phyloP scores from a whole-genome alignment of 2,797 vertebrate species.

The Vipera latastei region DNA sequence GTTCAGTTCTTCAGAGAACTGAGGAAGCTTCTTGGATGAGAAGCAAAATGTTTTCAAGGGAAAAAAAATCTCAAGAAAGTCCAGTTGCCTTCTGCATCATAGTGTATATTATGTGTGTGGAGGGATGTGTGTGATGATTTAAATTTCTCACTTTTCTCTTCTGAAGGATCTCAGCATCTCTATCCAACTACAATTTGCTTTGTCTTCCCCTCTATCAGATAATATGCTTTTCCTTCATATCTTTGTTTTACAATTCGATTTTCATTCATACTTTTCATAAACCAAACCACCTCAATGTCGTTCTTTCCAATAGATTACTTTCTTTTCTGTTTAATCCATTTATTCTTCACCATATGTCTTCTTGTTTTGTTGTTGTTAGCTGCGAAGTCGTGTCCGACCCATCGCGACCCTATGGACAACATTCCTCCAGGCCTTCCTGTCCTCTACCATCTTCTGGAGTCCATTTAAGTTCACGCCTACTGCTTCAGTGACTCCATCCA shows the following conservation, averaged over 20 bases:
- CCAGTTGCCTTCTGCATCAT: neutral
- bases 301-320: neutral
- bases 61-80: neutral
- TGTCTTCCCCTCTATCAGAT: neutral
- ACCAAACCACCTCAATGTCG: neutral
- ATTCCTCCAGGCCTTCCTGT: too few relatives aligned
- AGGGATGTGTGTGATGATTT: rapidly evolving
- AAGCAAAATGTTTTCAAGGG: neutral
- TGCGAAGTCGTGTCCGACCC: too few relatives aligned
- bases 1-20: neutral
- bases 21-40: neutral
- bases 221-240: neutral
- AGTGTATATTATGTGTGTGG: neutral
- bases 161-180: neutral
- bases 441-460: too few relatives aligned
- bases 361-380: neutral
- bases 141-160: neutral
- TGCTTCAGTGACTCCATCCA: too few relatives aligned
- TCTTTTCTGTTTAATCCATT: neutral
- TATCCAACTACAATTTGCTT: neutral
- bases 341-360: neutral
- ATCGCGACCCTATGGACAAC: too few relatives aligned
- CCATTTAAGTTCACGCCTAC: too few relatives aligned
- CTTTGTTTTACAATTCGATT: neutral
- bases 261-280: neutral